Base-by-base conservation (phyloP, 2,113 vertebrate genomes). In the Phalacrocorax aristotelis region DNA sequence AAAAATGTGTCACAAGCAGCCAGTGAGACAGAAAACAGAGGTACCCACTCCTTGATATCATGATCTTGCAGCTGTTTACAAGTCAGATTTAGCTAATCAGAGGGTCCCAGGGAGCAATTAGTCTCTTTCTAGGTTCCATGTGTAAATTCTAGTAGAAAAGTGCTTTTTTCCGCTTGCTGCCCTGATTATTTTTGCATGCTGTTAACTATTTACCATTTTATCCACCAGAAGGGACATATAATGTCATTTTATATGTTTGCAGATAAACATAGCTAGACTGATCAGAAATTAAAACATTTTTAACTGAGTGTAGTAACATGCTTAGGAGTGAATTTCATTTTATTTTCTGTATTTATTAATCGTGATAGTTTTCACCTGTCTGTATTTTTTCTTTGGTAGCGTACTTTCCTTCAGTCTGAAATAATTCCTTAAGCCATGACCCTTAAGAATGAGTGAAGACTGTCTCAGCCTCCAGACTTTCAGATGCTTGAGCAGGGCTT, bases 21-120 rank as follows among this genome's bases (percentile, higher is more conserved):
- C 91, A 91, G 87, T 46, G 96, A 94, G 94, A 95, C 94, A 97
- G 84, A 95, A 97, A 96, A 92, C 93, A 92, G 96, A 95, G 95
- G 85, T 89, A 93, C 78, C 87, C 81, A 13, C 84, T 96, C 84
- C 95, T 95, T 97, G 95, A 83, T 89, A 84, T 52, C 81, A 60
- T 66, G 89, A 94, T 96, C 91, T 95, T 96, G 91, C 94, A 96
- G 87, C 94, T 96, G 91, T 95, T 97, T 93, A 78, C 77, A 94
- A 94, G 89, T 95, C 82, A 89, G 93, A 95, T 95, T 95, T 93
- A 93, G 89, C 89, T 96, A 95, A 96, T 95, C 91, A 91, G 84
- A 85, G 84, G 89, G 81, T 97, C 89, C 91, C 58, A 92, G 95
- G 94, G 95, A 97, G 94, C 78, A 96, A 97, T 97, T 97, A 96